A percentile compares a stretch with the other conserved stretches of the same genome.
phyloP scores from a whole-genome alignment of 2,888 invertebrate species.

The Lasioglossum malachurum region DNA sequence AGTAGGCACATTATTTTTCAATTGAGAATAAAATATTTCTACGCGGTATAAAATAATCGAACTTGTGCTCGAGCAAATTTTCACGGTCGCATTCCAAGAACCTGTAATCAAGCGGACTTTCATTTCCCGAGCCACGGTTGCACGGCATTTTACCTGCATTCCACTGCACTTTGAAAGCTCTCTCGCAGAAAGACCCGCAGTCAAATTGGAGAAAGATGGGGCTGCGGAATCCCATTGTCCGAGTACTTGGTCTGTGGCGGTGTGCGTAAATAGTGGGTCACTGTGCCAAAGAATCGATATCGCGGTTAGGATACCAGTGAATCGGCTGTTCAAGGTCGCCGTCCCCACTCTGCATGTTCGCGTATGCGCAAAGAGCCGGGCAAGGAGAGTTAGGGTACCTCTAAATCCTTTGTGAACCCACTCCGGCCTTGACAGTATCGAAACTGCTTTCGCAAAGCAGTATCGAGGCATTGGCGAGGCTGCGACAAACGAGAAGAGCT shows the following conservation, averaged over 20 bases:
- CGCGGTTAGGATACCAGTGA: neutral
- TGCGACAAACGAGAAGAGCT: neutral
- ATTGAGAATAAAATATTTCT: accelerated
- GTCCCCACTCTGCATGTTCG: neutral
- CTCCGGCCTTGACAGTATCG: neutral
- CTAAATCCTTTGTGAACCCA: neutral
- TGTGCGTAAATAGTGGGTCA: neutral
- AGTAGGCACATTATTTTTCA: neutral
- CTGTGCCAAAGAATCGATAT: constrained; percentile 10
- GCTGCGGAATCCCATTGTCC: neutral
- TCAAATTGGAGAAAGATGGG: neutral
- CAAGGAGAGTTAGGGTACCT: neutral
- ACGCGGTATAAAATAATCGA: neutral
- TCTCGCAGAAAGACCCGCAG: neutral
- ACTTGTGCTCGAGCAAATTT: neutral
- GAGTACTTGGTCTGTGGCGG: neutral
- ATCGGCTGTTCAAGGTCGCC: constrained; percentile 7
- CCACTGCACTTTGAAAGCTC: neutral
- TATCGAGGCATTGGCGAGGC: neutral
- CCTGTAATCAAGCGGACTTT: neutral
- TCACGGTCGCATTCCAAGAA: neutral
- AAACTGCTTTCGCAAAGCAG: neutral
- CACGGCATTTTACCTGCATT: neutral
- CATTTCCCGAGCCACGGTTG: neutral
- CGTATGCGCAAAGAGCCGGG: neutral